Evolutionary conservation across 2,888 invertebrate genomes (phyloP), one percentile per base, ranked within the genome.

Genomic region (Thymelicus sylvestris): DNA sequence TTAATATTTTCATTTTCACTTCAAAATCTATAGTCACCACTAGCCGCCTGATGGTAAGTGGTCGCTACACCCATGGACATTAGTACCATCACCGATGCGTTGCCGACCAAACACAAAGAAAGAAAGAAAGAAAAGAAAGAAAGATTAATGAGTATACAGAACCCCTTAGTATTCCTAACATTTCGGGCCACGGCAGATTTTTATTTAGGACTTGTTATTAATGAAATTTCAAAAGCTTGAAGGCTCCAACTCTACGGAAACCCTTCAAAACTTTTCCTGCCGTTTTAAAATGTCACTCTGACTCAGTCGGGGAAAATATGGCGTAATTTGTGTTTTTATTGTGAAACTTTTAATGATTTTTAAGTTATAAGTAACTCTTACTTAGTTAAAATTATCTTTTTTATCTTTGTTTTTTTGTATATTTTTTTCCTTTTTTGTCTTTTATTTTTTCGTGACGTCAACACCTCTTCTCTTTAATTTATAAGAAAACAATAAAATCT

Each of bases 181-280:
- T 2, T 59, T 38, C n/a, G 1, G 2, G 39, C 12, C n/a, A 38
- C 0, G 39, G 1, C 38, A 3, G 13, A 38, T 39, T 67, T 67
- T 62, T 62, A 50, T 50, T 24, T 39, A 59, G 59, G 59, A 68
- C 67, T 62, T 62, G 50, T 50, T 55, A 44, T 68, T 62, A 68
- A 62, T 61, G 39, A 68, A 68, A 61, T 62, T 68, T 44, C n/a
- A 44, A 66, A 66, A 66, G 66, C 65, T 52, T 41, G 12, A 52
- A 66, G 62, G 62, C 50, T 62, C n/a, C 52, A 41, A 55, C 61
- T 44, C 55, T 31, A 55, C 62, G 67, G 62, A 66, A 61, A 50
- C 67, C 50, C 67, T 62, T 59, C 67, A 61, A 24, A 67, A 67
- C 41, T 67, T 67, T 61, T 24, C 15, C 66, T 44, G 31, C 61